phyloP scores from a whole-genome alignment of 1,140 invertebrate species.

The Ctenoplectra terminalis region DNA sequence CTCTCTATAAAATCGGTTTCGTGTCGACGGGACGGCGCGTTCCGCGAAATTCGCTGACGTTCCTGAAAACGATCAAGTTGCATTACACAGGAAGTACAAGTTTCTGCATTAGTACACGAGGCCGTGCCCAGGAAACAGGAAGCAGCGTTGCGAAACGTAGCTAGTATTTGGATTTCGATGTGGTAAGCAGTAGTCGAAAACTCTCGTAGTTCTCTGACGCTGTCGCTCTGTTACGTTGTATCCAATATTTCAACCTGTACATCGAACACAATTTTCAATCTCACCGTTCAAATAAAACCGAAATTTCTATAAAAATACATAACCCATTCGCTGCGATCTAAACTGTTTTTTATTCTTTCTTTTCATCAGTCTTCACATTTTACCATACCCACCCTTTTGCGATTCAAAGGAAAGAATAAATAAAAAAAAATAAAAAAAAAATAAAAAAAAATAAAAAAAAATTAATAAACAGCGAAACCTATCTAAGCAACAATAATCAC shows the following conservation, averaged over 20 bases:
- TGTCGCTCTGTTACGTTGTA: not conserved
- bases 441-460: no score
- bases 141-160: slow-evolving; percentile 78
- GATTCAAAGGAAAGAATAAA: no score
- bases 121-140: slow-evolving; percentile 77
- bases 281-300: not conserved
- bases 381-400: no score
- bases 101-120: slow-evolving; percentile 72
- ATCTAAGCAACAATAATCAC: not conserved
- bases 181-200: slow-evolving; percentile 64
- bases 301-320: not conserved
- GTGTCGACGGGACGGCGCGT: slow-evolving; percentile 51
- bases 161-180: slow-evolving; percentile 71
- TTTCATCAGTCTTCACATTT: no score
- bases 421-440: no score
- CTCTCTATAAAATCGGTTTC: slow-evolving; percentile 41
- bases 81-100: slow-evolving; percentile 75
- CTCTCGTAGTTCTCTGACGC: slow-evolving; percentile 34
- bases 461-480: no score
- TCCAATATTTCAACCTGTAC: slow-evolving; percentile 1
- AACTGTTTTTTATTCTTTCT: no score
- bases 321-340: not conserved
- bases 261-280: not conserved
- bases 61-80: slow-evolving; percentile 73
- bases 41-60: slow-evolving; percentile 73